Percentiles rank a stretch among this genome's conserved stretches.
Evolutionary conservation across 2,113 vertebrate genomes (phyloP).

Genomic region (Dasyornis broadbenti): DNA sequence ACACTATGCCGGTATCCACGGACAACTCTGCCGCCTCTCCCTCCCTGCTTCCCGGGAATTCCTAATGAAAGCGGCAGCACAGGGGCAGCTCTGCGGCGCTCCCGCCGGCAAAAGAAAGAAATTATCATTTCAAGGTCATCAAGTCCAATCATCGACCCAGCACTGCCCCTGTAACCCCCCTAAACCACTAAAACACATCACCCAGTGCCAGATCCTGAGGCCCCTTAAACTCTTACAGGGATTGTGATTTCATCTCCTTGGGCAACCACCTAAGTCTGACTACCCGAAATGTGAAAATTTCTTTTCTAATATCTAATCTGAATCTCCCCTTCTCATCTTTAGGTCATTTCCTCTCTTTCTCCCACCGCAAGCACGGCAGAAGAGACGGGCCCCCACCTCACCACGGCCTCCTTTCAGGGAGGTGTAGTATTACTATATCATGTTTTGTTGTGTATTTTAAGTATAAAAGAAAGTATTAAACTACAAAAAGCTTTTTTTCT

Average conservation of each 20-base stretch:
- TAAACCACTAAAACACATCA: no score
- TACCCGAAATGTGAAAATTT: fast-evolving
- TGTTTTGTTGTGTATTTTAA: fast-evolving
- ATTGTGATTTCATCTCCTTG: background rate
- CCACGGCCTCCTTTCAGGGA: background rate
- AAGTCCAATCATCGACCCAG: background rate
- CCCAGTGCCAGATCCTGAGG: background rate
- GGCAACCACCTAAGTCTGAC: background rate
- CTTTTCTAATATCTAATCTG: no score
- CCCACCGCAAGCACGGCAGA: no score
- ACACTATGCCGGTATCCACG: fast-evolving
- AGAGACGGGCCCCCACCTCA: no score
- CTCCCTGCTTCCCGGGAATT: background rate
- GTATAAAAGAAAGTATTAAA: background rate
- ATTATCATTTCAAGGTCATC: fast-evolving
- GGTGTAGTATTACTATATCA: fast-evolving
- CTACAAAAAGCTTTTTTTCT: background rate
- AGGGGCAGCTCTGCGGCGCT: background rate
- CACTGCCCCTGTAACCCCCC: background rate
- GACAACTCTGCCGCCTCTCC: background rate
- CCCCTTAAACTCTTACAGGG: no score
- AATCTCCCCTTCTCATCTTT: no score
- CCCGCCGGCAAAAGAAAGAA: fast-evolving
- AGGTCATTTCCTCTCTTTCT: no score
- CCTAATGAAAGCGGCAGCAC: fast-evolving